phyloP scores from a whole-genome alignment of 1,140 invertebrate genomes.

The Calliopsis andreniformis region DNA sequence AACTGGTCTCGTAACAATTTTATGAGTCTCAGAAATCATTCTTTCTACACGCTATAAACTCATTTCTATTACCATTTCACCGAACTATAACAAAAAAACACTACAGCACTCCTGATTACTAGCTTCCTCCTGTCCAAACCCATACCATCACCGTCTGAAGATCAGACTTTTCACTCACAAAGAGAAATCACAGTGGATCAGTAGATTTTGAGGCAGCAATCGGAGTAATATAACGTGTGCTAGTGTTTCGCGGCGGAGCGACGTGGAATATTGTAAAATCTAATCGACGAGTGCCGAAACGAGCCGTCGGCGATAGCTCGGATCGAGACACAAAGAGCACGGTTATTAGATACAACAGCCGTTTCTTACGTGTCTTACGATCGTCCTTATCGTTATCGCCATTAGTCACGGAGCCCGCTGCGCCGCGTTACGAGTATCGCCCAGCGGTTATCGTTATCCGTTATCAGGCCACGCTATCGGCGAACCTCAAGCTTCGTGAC shows the following conservation, averaged over 20 bases:
- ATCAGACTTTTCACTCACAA: too few species aligned
- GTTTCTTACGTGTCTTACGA: slow-evolving; percentile 73
- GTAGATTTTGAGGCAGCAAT: too few species aligned
- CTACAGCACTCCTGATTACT: too few species aligned
- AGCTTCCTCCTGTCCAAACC: too few species aligned
- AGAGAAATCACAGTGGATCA: too few species aligned
- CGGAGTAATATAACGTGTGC: too few species aligned
- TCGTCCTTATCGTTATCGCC: slow-evolving; percentile 75
- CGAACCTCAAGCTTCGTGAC: slow-evolving; percentile 69
- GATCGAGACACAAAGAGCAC: slow-evolving; percentile 60
- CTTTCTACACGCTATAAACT: too few species aligned
- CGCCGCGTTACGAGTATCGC: slow-evolving; percentile 70
- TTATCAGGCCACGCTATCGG: slow-evolving; percentile 73
- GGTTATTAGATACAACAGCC: slow-evolving; percentile 62
- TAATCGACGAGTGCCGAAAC: slow-evolving; percentile 24
- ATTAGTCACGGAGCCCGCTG: slow-evolving; percentile 74
- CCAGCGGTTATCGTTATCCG: slow-evolving; percentile 71
- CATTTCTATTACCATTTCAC: too few species aligned
- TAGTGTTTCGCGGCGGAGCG: neutral
- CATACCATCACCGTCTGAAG: too few species aligned
- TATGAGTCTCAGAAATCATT: too few species aligned
- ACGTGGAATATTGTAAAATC: slow-evolving; percentile 18
- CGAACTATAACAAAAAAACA: too few species aligned
- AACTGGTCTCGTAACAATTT: too few species aligned
- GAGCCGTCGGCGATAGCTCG: slow-evolving; percentile 34